Evolutionary conservation across 2,113 vertebrate genomes (phyloP), one percentile per base, ranked within the genome.

Genomic region (Gambusia affinis): DNA sequence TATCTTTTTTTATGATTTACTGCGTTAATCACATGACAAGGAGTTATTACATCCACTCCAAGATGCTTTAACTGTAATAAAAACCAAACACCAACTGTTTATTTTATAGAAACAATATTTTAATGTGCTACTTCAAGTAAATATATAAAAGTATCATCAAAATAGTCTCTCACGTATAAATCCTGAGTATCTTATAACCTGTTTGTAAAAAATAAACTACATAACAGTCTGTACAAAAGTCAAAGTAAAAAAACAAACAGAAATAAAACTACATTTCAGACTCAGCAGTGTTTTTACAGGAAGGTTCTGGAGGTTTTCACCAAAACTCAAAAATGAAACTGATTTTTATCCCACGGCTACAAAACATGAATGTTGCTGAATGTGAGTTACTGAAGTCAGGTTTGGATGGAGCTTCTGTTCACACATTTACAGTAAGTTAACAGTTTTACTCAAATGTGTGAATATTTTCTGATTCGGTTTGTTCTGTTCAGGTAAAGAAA

Each of bases 131-230:
- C 90, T 90, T 86, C 57, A 47, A 88, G 85, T 76, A 71, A 86
- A 90, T 94, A 93, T 90, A 94, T 89, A 94, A 94, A 94, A 91
- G 86, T 90, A 90, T 90, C 63, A 87, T 91, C 86, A 94, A 95
- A 95, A 94, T 94, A 94, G 78, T 85, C 88, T 95, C 87, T 94
- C 83, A 88, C 83, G 79, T 93, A 95, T 92, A 95, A 92, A 95
- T 92, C 93, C 80, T 92, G 11, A 79, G 89, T 88, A 92, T 89
- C 73, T 86, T 70, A 82, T 66, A 85, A 66, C 74, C 69, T 65
- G 88, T 86, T 65, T 78, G 33, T 31, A 91, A 91, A 57, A 91
- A 90, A 91, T 84, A 90, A 86, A 85, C 92, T 93, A 93, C 78
- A 87, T 87, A 91, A 69, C 83, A 73, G 67, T 7, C 70, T 84